Conservation (phyloP, 2,888 invertebrate genomes). For the Ornithoptera priamus region DNA sequence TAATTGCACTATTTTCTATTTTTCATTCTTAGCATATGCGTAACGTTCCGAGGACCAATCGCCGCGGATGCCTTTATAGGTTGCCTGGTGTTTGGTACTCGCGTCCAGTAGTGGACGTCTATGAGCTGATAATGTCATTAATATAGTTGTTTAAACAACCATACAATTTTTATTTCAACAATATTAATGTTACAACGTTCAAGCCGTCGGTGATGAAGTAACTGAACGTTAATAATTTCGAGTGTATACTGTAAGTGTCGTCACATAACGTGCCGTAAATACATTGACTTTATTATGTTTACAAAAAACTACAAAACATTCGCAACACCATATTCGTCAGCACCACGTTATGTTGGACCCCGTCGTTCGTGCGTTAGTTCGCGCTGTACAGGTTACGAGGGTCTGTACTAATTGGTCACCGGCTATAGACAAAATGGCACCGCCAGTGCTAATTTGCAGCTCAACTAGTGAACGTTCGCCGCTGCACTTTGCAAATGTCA, state of each 20-base stretch:
- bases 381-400: slow-evolving; percentile 37
- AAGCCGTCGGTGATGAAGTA: not conserved
- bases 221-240: slow-evolving; percentile 24
- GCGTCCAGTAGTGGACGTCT: too few species aligned
- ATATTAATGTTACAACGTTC: too few species aligned
- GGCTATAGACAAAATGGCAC: slow-evolving; percentile 39
- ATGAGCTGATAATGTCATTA: too few species aligned
- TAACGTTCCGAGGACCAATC: too few species aligned
- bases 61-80: too few species aligned
- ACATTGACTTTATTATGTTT: slow-evolving; percentile 43
- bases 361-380: slow-evolving; percentile 18
- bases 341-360: slow-evolving; percentile 23
- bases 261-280: slow-evolving; percentile 38
- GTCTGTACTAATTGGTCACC: slow-evolving; percentile 14
- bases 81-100: too few species aligned
- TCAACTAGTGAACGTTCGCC: slow-evolving; percentile 19
- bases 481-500: slow-evolving; percentile 20
- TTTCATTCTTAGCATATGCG: too few species aligned
- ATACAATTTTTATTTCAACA: too few species aligned
- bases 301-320: slow-evolving; percentile 37
- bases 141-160: too few species aligned
- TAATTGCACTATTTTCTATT: too few species aligned
- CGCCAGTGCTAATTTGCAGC: slow-evolving; percentile 26
- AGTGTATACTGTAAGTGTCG: slow-evolving; percentile 5
- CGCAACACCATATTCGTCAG: slow-evolving; percentile 26